These are phyloP conservation scores for Clarias magur DNA, from an alignment of 2,113 vertebrate genomes.

Conservation along the genomic window DNA sequence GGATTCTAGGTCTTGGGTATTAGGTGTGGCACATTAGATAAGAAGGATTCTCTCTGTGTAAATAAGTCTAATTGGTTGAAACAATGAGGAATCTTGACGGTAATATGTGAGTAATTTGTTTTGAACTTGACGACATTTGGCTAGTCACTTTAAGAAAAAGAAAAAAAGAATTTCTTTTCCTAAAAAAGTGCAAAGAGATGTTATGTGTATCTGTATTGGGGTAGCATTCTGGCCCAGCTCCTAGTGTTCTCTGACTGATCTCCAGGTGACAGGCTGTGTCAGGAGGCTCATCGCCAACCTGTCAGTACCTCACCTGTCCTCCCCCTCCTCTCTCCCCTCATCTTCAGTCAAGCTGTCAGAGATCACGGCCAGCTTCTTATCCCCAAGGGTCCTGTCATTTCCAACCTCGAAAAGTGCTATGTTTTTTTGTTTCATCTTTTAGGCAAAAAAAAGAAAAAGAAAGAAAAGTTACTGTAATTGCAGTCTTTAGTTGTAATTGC, in stretches of 20 bases:
- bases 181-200: background rate
- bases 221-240: conserved; percentile 58
- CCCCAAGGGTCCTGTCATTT: conserved; percentile 41
- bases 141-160: background rate
- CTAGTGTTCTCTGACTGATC: conserved; percentile 63
- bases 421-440: background rate
- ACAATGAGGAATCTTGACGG: background rate
- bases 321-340: conserved; percentile 45
- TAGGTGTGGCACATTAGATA: background rate
- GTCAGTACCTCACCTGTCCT: conserved; percentile 57
- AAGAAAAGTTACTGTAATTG: background rate
- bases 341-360: conserved; percentile 50
- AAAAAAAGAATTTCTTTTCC: background rate
- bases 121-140: background rate
- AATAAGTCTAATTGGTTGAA: background rate
- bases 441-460: background rate
- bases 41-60: background rate
- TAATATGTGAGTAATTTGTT: background rate
- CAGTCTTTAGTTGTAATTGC: background rate
- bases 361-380: conserved; percentile 37
- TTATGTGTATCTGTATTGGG: conserved; percentile 40
- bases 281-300: conserved; percentile 62
- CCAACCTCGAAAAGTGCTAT: background rate
- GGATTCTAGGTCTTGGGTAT: background rate
- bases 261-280: conserved; percentile 69